Base-by-base conservation (phyloP, 2,888 invertebrate species). In the Notocelia uddmanniana region DNA sequence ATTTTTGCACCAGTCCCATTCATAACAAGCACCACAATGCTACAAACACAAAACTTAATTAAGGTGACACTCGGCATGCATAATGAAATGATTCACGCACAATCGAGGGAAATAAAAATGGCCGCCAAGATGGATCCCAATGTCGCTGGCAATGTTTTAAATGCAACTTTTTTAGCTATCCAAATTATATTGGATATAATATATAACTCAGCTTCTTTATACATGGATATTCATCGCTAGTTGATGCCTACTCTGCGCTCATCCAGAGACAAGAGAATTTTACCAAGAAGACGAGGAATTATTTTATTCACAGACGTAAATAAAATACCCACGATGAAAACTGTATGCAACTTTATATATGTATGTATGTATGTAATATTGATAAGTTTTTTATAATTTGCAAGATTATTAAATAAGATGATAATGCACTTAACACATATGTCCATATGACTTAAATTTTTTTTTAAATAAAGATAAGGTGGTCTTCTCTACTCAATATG, bases 11-110 rank as follows among this genome's bases (percentile, higher is more conserved):
- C 83, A 83, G 86, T 86, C 85, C 82, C 81, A 82, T 80, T 85
- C 83, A 85, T 86, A 84, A 87, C 87, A 86, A 87, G 87, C 87
- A 84, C 83, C 84, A 87, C 89, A 87, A 89, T 88, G 86, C 86
- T 83, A 81, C 83, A 84, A 85, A 89, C 85, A 86, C 89, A 87
- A 90, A 91, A 90, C 89, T 90, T 91, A 91, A 92, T 92, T 92
- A 90, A 90, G 88, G 79, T 90, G 91, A 92, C 90, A 90, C 88
- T 88, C 83, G 81, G 86, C 86, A 86, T 88, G 89, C 88, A 90
- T 89, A 89, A 89, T 90, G 89, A 88, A 89, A 90, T 90, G 89
- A 90, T 89, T 90, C 89, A 89, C 85, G 86, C 84, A 83, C 79
- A 80, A 81, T 79, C 79, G 77, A 78, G 77, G 83, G 80, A 82